These are phyloP conservation scores for Squalus acanthias DNA, from an alignment of 2,797 vertebrate species.

Conservation along the genomic window DNA sequence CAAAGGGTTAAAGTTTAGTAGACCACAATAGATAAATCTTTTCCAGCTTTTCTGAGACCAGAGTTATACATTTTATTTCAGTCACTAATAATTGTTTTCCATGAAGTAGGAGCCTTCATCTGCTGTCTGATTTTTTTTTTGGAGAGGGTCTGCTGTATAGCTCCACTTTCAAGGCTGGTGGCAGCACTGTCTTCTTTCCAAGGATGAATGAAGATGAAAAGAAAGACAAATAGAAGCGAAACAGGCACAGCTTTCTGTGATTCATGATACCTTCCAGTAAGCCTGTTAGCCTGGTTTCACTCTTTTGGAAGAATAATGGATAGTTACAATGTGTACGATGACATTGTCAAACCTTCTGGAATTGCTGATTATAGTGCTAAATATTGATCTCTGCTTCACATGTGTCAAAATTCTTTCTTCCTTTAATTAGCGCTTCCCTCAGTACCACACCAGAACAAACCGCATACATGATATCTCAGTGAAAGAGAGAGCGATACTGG, in stretches of 20 bases:
- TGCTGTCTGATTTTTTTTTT: neutral
- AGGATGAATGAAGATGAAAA: constrained; percentile 90
- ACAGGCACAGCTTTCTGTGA: constrained; percentile 75
- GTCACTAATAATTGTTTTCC: constrained; percentile 12
- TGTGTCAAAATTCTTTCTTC: constrained; percentile 96
- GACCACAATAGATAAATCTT: neutral
- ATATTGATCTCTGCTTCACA: constrained; percentile 98
- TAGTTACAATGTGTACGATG: constrained; percentile 73
- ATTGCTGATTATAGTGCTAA: constrained; percentile 96
- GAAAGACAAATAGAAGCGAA: constrained; percentile 74
- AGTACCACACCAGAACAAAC: constrained; percentile 82
- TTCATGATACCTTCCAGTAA: constrained; percentile 76
- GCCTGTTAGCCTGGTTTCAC: constrained; percentile 66
- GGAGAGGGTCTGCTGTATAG: constrained; percentile 28
- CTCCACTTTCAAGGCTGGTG: constrained; percentile 54
- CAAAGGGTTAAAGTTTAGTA: constrained; percentile 12
- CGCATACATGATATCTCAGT: constrained; percentile 84
- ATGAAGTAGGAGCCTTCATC: neutral
- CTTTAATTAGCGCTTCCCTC: constrained; percentile 98
- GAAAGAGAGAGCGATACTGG: constrained; percentile 69
- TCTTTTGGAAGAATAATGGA: constrained; percentile 74
- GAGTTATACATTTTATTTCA: constrained; percentile 26
- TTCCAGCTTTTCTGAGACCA: neutral
- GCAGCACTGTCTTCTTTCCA: constrained; percentile 69
- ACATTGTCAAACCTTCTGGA: constrained; percentile 88